Conservation (phyloP, 1,140 invertebrate genomes). For the Asbolus verrucosus region DNA sequence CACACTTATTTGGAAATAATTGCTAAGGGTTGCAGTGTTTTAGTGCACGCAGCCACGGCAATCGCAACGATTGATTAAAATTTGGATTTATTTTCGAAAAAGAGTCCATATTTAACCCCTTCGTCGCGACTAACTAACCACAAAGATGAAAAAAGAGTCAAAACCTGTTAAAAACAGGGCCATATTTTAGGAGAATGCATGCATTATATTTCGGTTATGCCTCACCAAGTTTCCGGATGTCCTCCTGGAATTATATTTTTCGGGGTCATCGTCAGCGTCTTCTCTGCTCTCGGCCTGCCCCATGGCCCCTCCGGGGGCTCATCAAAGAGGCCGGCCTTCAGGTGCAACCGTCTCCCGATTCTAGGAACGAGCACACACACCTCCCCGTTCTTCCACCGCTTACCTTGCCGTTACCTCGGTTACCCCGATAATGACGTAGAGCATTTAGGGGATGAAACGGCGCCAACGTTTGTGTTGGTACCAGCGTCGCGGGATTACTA, state of each 20-base stretch:
- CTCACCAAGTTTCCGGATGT: slow-evolving; percentile 53
- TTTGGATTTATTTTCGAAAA: no score
- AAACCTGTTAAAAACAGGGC: slow-evolving; percentile 16
- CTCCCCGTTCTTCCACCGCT: slow-evolving; percentile 5
- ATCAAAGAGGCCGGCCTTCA: slow-evolving; percentile 52
- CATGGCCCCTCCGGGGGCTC: slow-evolving; percentile 61
- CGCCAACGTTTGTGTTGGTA: slow-evolving; percentile 10
- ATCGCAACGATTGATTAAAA: slow-evolving; percentile 22
- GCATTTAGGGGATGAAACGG: slow-evolving; percentile 17
- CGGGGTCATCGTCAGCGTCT: slow-evolving; percentile 62
- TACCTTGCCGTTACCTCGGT: slow-evolving; percentile 25
- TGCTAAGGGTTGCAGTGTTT: not conserved
- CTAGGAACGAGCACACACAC: slow-evolving; percentile 34
- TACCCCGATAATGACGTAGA: slow-evolving; percentile 24
- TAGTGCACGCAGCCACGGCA: slow-evolving; percentile 13
- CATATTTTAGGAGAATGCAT: not conserved
- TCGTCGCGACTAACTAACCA: not conserved
- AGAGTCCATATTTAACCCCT: no score
- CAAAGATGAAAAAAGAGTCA: slow-evolving; percentile 8
- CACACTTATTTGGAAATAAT: slow-evolving; percentile 15
- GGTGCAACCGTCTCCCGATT: slow-evolving; percentile 23
- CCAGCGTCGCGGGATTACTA: slow-evolving; percentile 7
- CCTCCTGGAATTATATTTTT: slow-evolving; percentile 60
- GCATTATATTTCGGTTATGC: not conserved
- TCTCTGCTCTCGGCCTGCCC: slow-evolving; percentile 62